These are phyloP conservation scores for Solen grandis DNA, from an alignment of 1,140 invertebrate species.

Conservation along the genomic window DNA sequence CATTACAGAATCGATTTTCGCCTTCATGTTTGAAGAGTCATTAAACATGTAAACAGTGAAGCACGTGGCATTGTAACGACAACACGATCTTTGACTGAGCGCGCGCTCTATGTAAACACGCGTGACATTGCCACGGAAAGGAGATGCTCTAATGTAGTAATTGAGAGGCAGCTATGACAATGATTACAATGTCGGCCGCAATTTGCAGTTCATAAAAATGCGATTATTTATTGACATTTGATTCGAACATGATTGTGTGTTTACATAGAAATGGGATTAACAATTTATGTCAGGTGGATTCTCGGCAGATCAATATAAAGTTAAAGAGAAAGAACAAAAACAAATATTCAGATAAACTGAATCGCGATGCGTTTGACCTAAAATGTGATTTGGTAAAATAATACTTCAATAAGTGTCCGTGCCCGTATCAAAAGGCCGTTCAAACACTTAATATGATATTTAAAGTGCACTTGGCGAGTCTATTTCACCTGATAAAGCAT, in stretches of 20 bases:
- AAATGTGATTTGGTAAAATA: no score
- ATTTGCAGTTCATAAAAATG: background rate
- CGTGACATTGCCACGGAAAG: constrained; percentile 29
- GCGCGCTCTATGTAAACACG: constrained; percentile 50
- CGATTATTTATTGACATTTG: constrained; percentile 19
- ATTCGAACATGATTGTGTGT: constrained; percentile 39
- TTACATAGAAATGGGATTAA: no score
- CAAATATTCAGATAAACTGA: no score
- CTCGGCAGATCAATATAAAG: no score
- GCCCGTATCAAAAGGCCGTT: no score
- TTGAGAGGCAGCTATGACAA: background rate
- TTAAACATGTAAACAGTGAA: constrained; percentile 37
- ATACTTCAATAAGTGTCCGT: no score
- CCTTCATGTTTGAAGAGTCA: constrained; percentile 36
- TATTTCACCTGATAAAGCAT: no score
- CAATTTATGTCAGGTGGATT: no score
- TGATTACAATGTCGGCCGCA: background rate
- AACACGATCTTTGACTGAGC: constrained; percentile 53
- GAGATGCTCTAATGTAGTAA: constrained; percentile 17
- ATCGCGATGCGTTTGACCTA: no score
- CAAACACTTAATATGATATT: no score
- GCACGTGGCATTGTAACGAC: constrained; percentile 41
- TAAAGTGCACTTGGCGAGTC: no score
- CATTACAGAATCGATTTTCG: background rate
- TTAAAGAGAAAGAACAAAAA: no score